These are phyloP conservation scores for Helobdella robusta DNA, from an alignment of 2,888 invertebrate genomes.

Conservation along the genomic window DNA sequence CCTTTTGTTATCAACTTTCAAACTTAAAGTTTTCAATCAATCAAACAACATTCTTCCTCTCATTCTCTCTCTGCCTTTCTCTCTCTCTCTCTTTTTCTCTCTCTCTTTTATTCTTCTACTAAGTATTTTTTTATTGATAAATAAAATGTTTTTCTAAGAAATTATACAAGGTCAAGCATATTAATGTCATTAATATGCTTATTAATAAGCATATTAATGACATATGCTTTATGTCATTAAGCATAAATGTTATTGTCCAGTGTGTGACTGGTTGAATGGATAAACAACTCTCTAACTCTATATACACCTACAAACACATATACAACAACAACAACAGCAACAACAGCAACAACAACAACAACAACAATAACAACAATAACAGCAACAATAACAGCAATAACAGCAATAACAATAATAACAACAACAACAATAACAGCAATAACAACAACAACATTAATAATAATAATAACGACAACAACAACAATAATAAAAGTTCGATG, in stretches of 20 bases:
- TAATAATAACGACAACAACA: constrained; percentile 1
- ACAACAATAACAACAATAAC: neutral
- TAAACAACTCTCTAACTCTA: neutral
- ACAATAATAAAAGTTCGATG: neutral
- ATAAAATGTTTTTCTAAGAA: no score
- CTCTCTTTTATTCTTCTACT: neutral
- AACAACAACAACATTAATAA: neutral
- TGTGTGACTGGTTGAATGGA: no score
- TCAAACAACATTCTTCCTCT: neutral
- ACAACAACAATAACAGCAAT: neutral
- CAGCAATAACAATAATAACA: neutral
- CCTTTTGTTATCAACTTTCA: neutral
- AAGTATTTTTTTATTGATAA: neutral
- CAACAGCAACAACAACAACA: constrained; percentile 8
- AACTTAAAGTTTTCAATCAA: neutral
- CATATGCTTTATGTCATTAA: no score
- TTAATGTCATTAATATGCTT: no score
- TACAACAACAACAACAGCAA: constrained; percentile 13
- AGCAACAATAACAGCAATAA: constrained; percentile 5
- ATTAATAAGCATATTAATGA: no score
- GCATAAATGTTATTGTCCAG: no score
- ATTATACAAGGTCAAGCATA: no score
- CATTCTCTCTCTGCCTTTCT: neutral
- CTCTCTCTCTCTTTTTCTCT: neutral
- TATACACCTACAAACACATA: neutral